Base-by-base conservation (phyloP, 1,140 invertebrate genomes). In the Centruroides sculpturatus region DNA sequence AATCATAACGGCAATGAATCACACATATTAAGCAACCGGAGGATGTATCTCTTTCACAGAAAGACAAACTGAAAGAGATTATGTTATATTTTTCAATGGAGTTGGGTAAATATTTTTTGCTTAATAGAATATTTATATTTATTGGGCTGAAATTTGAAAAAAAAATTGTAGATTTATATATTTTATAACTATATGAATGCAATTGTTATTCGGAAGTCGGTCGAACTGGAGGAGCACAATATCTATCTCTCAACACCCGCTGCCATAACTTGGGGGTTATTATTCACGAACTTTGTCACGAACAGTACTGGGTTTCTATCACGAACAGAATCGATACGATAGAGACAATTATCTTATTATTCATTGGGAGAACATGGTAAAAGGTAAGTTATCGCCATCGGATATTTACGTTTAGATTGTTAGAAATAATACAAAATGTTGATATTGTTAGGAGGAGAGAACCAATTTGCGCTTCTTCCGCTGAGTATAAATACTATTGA, bases 221-320 rank as follows among this genome's bases (percentile, higher is more conserved):
- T 12, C 4, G 36, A 5, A 56, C 11, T 41, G 9, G 12, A 41
- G 55, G 55, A 12, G 6, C 11, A 5, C 55, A 56, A 23, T 10
- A 2, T n/a, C 1, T 56, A 12, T 56, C 55, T 41, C 55, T 56
- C 11, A 36, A 36, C 11, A 11, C 12, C 7, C 85, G 85, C 3
- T 91, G 88, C 68, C 73, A 87, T 0, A 67, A 70, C 49, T 83
- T 85, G 1, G 83, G 83, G 5, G 88, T 85, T 0, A 77, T 85
- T n/a, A 74, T 86, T 35, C 89, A 93, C 67, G 89, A 93, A 71
- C 71, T 92, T 63, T 83, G 91, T 77, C 89, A 93, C 66, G 84
- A n/a, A n/a, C n/a, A n/a, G 1, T 85, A 0, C 67, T 86, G 34
- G 89, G 89, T 1, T 91, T 92, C 72, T 79, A 86, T 69, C 90